Conservation (phyloP, 2,888 invertebrate genomes). For the Sarcophaga rosellei region DNA sequence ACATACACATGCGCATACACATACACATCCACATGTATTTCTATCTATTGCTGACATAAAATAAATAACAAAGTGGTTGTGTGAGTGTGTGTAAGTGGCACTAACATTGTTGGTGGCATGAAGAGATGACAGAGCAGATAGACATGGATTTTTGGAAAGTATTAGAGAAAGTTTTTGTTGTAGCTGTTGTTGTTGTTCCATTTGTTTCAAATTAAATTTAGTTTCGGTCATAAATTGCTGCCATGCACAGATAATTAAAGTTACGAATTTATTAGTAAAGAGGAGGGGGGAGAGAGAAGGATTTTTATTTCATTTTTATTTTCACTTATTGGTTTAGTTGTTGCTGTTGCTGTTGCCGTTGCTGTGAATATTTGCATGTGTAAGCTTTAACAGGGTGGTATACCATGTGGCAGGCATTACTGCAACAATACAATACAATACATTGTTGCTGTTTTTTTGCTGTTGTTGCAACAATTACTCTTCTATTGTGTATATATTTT, state of each 20-base stretch:
- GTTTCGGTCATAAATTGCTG: slow-evolving; percentile 65
- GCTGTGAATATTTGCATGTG: background rate
- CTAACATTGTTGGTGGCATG: slow-evolving; percentile 6
- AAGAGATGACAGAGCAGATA: background rate
- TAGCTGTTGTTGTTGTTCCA: slow-evolving; percentile 23
- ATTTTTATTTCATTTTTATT: slow-evolving; percentile 30
- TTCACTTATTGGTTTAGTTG: slow-evolving; percentile 6
- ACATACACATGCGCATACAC: background rate
- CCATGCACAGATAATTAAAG: slow-evolving; percentile 67
- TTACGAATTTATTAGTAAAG: slow-evolving; percentile 61
- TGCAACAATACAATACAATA: too few relatives aligned
- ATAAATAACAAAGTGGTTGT: background rate
- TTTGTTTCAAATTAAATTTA: slow-evolving; percentile 67
- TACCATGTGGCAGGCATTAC: slow-evolving; percentile 6
- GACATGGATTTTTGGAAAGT: slow-evolving; percentile 44
- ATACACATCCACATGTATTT: background rate
- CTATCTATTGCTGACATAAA: background rate
- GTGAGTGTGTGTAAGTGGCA: background rate
- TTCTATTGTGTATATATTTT: background rate
- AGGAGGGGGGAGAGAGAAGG: background rate
- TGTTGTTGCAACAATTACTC: background rate
- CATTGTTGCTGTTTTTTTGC: background rate
- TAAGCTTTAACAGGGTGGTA: background rate
- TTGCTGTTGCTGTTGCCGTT: background rate
- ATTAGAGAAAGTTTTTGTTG: slow-evolving; percentile 43